Evolutionary conservation across 2,113 vertebrate genomes (phyloP), one percentile per base, ranked within the genome.

Genomic region (human (Homo sapiens)): DNA sequence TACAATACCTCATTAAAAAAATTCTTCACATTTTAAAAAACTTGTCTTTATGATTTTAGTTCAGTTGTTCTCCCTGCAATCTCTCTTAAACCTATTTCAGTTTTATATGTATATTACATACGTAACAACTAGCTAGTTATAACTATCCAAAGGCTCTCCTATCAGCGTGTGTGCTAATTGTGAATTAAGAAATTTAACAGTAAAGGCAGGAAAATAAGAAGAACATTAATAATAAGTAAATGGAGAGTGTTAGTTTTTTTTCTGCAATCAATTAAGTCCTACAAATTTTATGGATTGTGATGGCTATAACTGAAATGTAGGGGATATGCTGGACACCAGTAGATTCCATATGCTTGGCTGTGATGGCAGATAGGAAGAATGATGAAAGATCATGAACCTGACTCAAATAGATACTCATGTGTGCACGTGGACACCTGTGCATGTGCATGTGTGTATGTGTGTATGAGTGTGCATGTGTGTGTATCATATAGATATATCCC

Each of bases 191-290:
- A 25, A 8, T 70, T 50, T 35, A 85, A 35, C 20, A 61, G 35
- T 72, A 91, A 73, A 40, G 3, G 13, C 20, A 59, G 48, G 10
- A 10, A 59, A 59, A 22, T 97, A 40, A 93, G 94, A 98, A 97
- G 10, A 30, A 82, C 90, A 81, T 92, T 97, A 92, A 92, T 94
- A n/a, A 50, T 93, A 82, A 93, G 59, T 52, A 79, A 97, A 90
- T 55, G 27, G 17, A 93, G 68, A 43, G 0, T 0, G 81, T 95
- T 91, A 6, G 30, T 73, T 25, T 79, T 79, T 79, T 52, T 55
- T n/a, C 73, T 87, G 20, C 16, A 61, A 40, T n/a, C 40, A 30
- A 23, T 75, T 70, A 72, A 16, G 17, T 3, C 12, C 30, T 79
- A 70, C 14, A 78, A 1, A 40, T 35, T 40, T 85, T 43, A 79